Conservation (phyloP, 1,140 invertebrate species). For the Harlomillsia oculata region DNA sequence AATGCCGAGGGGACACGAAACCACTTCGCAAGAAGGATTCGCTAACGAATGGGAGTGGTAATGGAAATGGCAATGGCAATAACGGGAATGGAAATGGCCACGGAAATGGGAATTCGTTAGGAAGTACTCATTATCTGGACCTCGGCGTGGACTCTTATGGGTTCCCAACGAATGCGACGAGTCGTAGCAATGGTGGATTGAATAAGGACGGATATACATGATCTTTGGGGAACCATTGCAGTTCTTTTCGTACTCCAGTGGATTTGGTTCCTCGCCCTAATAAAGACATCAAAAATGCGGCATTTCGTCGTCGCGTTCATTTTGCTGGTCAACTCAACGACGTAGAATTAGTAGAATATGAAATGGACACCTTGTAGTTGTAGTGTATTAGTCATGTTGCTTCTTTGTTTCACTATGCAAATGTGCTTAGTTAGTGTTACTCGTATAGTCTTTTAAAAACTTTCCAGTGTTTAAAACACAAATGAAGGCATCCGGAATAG, state of each 20-base stretch:
- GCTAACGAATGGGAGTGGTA: not conserved
- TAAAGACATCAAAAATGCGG: not conserved
- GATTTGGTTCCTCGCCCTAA: not conserved
- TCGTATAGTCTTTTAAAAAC: too few species aligned
- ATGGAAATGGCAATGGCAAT: constrained; percentile 6
- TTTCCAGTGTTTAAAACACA: too few species aligned
- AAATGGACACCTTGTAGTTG: constrained; percentile 15
- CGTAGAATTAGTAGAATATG: constrained; percentile 21
- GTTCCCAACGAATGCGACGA: constrained; percentile 16
- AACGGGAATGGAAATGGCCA: constrained; percentile 2
- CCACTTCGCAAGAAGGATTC: constrained; percentile 34
- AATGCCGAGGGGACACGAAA: constrained; percentile 50
- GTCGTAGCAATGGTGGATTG: constrained; percentile 18
- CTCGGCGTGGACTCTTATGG: constrained; percentile 16
- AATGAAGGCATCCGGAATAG: too few species aligned
- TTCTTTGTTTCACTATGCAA: too few species aligned
- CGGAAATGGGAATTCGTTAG: constrained; percentile 7
- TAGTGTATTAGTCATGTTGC: too few species aligned
- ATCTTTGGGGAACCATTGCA: constrained; percentile 9
- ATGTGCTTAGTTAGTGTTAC: too few species aligned
- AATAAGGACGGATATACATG: constrained; percentile 26
- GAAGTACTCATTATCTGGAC: constrained; percentile 19
- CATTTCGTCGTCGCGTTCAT: constrained; percentile 7
- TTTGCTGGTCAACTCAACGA: constrained; percentile 10
- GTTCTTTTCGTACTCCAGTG: not conserved